These are phyloP conservation scores for Balaeniceps rex DNA, from an alignment of 2,113 vertebrate genomes.

Conservation along the genomic window DNA sequence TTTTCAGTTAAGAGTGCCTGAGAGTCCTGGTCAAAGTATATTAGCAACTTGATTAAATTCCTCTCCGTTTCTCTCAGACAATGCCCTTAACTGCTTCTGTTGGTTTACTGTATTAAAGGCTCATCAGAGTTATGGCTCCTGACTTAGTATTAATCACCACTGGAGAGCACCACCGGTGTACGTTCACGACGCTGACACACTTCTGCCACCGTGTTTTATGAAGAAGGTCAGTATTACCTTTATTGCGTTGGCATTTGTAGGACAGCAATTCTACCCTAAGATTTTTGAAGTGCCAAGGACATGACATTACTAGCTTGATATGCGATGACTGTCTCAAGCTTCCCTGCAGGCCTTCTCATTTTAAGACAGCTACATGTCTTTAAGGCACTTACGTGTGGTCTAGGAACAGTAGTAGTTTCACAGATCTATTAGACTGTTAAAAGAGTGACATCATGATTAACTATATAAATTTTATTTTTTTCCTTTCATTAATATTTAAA, in stretches of 20 bases:
- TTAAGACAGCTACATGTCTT: neutral
- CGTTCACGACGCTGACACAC: rapidly evolving
- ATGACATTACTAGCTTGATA: neutral
- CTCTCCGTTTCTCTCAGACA: neutral
- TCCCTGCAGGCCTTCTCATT: neutral
- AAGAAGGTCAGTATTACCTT: neutral
- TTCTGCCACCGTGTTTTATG: neutral
- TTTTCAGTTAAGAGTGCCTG: conserved; percentile 13
- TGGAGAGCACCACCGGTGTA: neutral
- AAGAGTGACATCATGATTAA: neutral
- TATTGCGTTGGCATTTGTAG: neutral
- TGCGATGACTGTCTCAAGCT: neutral
- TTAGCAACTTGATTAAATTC: conserved; percentile 49
- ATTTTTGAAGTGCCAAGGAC: neutral
- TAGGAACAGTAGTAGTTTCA: neutral
- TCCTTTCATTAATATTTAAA: neutral
- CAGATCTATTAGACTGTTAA: neutral
- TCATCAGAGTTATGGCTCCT: conserved; percentile 23
- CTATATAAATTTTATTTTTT: neutral
- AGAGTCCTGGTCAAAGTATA: conserved; percentile 9
- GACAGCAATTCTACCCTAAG: neutral
- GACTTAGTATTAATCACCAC: conserved; percentile 12
- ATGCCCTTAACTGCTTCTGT: conserved; percentile 21
- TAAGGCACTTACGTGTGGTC: neutral
- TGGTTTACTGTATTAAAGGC: conserved; percentile 34